Evolutionary conservation across 2,888 invertebrate species (phyloP), one percentile per base, ranked within the genome.

Genomic region (Pammene aurita): DNA sequence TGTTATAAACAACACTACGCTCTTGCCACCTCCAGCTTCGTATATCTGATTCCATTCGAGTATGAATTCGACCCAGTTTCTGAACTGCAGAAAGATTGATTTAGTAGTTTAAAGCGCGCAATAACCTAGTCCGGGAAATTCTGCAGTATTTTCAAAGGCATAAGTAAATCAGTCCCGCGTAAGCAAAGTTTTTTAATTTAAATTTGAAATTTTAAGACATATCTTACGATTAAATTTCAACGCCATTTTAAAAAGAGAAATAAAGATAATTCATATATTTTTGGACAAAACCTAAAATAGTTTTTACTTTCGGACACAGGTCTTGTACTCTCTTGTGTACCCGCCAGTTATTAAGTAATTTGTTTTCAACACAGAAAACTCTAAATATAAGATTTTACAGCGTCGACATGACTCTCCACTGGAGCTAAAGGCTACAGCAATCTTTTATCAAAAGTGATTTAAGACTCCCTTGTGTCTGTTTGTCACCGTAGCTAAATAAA

Each of bases 61-160:
- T 67, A 71, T 67, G 72, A 72, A 72, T 71, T 65, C 70, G 73
- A 73, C 75, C 75, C 57, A 70, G 72, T 75, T 75, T 73, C 72
- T 71, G 67, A 72, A 75, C 72, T 73, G 73, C 70, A 72, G 70
- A 62, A 70, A 71, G 72, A 75, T 73, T 74, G 73, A 74, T 74
- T 73, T 74, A 70, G 68, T 74, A 72, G 58, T 70, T 67, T 65
- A 50, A 69, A 69, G 63, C 62, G 48, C 55, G 67, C 67, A 60
- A 65, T 62, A 60, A 56, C 50, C 67, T 18, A 58, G 68, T 58
- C 63, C 50, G 63, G 55, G 50, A 58, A 64, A 58, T 58, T 50
- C 62, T n/a, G 50, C 50, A 52, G 63, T 14, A 63, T 58, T 64
- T 68, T 63, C 26, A 52, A 52, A 63, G 63, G 48, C 48, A 41